Evolutionary conservation across 2,888 invertebrate genomes (phyloP).

Genomic region (Tryphoninae sp.): DNA sequence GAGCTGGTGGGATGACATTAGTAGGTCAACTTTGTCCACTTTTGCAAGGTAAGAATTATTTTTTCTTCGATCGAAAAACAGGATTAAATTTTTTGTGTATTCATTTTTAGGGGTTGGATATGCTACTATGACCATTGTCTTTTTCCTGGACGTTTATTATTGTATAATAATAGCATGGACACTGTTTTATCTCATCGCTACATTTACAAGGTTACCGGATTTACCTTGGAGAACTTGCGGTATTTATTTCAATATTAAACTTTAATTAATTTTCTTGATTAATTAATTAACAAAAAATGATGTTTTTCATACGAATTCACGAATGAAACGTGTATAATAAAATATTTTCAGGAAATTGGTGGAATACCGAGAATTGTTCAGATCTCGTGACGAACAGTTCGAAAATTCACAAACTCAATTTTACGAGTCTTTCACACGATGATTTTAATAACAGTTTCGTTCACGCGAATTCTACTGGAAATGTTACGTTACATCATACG

Average conservation of each 20-base stretch:
- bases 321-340: neutral
- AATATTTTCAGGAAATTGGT: conserved; percentile 83
- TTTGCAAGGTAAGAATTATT: conserved; percentile 80
- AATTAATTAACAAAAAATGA: neutral
- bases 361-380: conserved; percentile 85
- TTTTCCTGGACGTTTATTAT: conserved; percentile 89
- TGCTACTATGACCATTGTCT: conserved; percentile 89
- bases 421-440: neutral
- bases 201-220: conserved; percentile 83
- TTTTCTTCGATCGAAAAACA: neutral
- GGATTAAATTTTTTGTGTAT: neutral
- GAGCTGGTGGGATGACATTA: conserved; percentile 84
- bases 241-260: conserved; percentile 74
- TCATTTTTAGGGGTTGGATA: conserved; percentile 86
- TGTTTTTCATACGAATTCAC: neutral
- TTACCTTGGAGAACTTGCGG: conserved; percentile 86
- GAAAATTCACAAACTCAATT: conserved; percentile 19
- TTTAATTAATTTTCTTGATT: conserved; percentile 15
- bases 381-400: conserved; percentile 61
- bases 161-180: conserved; percentile 91
- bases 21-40: conserved; percentile 84
- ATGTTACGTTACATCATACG: conserved; percentile 71
- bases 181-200: conserved; percentile 86
- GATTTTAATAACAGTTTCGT: conserved; percentile 32
- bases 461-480: conserved; percentile 50